Conservation (phyloP, 1,140 invertebrate genomes). For the Halictus rubicundus region DNA sequence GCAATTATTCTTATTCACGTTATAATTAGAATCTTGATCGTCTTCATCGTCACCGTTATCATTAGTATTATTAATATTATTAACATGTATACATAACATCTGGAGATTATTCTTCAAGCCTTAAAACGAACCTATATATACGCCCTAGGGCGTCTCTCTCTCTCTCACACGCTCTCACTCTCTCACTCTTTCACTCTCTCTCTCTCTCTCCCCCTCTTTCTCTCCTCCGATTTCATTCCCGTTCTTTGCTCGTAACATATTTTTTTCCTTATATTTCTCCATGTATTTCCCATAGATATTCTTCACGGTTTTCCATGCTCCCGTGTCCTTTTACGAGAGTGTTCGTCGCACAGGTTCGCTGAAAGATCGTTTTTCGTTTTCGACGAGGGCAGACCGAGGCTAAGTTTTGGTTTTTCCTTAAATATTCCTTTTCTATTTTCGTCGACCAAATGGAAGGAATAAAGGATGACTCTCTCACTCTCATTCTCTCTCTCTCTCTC, state of each 20-base stretch:
- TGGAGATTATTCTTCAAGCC: slow-evolving; percentile 74
- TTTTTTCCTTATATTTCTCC: background rate
- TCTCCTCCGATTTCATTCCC: background rate
- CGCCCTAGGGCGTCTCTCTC: slow-evolving; percentile 36
- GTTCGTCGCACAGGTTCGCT: background rate
- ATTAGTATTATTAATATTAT: slow-evolving; percentile 63
- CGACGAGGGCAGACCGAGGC: background rate
- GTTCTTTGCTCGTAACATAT: background rate
- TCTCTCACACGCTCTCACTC: background rate
- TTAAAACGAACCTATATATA: slow-evolving; percentile 71
- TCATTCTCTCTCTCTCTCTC: too few relatives aligned
- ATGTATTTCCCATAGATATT: background rate
- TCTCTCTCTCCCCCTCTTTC: background rate
- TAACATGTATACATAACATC: slow-evolving; percentile 78
- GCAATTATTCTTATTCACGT: slow-evolving; percentile 53
- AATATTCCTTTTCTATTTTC: background rate
- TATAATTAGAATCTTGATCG: slow-evolving; percentile 12
- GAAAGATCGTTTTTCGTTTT: background rate
- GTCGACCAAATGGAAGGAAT: background rate
- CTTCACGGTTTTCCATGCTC: background rate
- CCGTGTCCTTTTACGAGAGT: too few relatives aligned
- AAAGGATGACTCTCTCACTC: background rate
- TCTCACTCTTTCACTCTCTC: slow-evolving; percentile 1
- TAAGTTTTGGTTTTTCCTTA: background rate
- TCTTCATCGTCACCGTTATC: slow-evolving; percentile 45